Percentiles rank a stretch among this genome's conserved stretches.
These are phyloP conservation scores for Latrodectus hesperus DNA, from an alignment of 2,888 invertebrate genomes.

Conservation along the genomic window DNA sequence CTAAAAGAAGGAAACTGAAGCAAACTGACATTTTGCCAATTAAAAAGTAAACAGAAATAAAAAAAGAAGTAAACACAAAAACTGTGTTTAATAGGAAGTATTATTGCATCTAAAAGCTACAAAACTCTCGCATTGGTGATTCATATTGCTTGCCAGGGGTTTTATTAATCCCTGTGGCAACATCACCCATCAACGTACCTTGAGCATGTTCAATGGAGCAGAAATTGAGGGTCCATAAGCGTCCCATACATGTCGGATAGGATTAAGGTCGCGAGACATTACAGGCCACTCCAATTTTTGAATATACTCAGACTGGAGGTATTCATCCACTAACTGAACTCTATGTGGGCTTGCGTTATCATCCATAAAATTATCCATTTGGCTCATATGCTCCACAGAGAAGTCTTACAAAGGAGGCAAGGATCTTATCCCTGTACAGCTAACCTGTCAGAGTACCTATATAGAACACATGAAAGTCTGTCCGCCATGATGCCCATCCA, in stretches of 20 bases:
- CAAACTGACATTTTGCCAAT: no score
- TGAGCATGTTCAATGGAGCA: background rate
- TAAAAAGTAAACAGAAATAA: no score
- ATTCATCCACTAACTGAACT: background rate
- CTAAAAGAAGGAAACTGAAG: no score
- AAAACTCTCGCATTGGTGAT: no score
- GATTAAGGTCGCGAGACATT: background rate
- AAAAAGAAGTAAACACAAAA: no score
- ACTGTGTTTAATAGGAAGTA: no score
- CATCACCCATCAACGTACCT: no score
- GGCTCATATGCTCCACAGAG: background rate
- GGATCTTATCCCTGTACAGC: background rate
- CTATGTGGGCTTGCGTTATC: background rate
- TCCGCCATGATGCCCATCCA: background rate
- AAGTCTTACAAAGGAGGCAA: background rate
- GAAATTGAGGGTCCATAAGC: background rate
- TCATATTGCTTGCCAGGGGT: no score
- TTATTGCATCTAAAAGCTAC: no score
- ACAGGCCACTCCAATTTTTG: background rate
- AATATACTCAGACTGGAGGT: background rate
- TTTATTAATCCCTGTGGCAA: no score
- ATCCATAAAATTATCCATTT: background rate
- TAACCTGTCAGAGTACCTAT: background rate
- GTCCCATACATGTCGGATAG: background rate
- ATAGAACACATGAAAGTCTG: background rate